Evolutionary conservation across 2,113 vertebrate species (phyloP), one percentile per base, ranked within the genome.

Genomic region (Sebastes fasciatus): DNA sequence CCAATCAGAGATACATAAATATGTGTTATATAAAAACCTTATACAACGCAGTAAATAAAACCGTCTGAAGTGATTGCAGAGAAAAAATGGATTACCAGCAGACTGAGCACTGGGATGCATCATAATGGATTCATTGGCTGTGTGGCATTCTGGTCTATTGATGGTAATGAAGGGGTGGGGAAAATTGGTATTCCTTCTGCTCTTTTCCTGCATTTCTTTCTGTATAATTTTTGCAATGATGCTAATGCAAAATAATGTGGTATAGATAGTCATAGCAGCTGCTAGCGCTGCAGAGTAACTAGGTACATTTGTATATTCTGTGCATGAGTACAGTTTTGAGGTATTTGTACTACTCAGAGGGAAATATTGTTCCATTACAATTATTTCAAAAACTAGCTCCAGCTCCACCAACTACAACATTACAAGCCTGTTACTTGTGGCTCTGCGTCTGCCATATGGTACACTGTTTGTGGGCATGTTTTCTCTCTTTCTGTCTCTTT

Each of bases 41-140:
- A n/a, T n/a, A 54, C 40, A 16, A 57, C 75, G 48, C 21, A 26
- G 14, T 40, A 64, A 74, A 51, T 57, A 46, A 34, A 34, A 49
- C 34, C 21, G 12, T 52, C 65, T 51, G 26, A 66, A 54, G n/a
- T 74, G 43, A 74, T 54, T 71, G 13, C 42, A 76, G 46, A 62
- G 60, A 75, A 60, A 75, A 60, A 77, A 64, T 48, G 26, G 48
- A 52, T 58, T 19, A 16, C 34, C 77, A 17, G 61, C 60, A 4
- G 26, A n/a, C 70, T 45, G 40, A 54, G 40, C 14, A 51, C 11
- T 7, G 23, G 2, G 21, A 46, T 23, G 75, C 45, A 11, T 9
- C 6, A 1, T 52, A 61, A 77, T 55, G 26, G 26, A 77, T 61
- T 12, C 34, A 45, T 54, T 55, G 23, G 17, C 55, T 48, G 46